Base-by-base conservation (phyloP, 2,797 vertebrate genomes). In the Poecilia wingei region DNA sequence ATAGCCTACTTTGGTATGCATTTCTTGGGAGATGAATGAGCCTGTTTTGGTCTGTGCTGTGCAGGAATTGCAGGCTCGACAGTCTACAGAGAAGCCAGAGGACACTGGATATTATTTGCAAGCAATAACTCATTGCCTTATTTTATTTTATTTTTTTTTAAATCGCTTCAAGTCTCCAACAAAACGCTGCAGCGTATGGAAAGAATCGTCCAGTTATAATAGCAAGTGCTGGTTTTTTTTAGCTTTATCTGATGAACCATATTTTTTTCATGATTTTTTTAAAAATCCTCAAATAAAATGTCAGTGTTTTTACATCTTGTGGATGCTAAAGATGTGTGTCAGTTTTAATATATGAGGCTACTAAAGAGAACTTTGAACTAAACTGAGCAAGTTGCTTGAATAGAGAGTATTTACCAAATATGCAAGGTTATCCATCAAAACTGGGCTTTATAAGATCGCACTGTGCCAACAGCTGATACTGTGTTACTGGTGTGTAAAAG, bases 51-150 rank as follows among this genome's bases (percentile, higher is more conserved):
- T 82, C 72, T 87, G 80, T 72, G 86, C 71, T 80, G 80, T 83
- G 79, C 78, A 76, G 59, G 79, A 53, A 81, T 80, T 84, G 82
- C 75, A 88, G 74, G 72, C 84, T 79, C 89, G 84, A 83, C 84
- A 89, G 69, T 71, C 66, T 8, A 72, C 76, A 79, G 78, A 83
- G 39, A 82, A 91, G 87, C 87, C 84, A 93, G 87, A 92, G 91
- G 92, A 91, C 89, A 85, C 83, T 78, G 87, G 79, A 86, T 83
- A 86, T 92, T 75, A 86, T 92, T 93, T 92, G 85, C 88, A 92
- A 91, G 91, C 87, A 81, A 82, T 80, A 31, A 83, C 87, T 82
- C 83, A 79, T 74, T 82, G 68, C 79, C 72, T 71, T 81, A 66
- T 81, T 84, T 75, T 31, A 31, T 70, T 69, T 14, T 8, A 7